Evolutionary conservation across 2,113 vertebrate genomes (phyloP).

Genomic region (western clawed frog (Xenopus tropicalis)): UCB_Xtro_10.0 CM004448.2:83160001-83160500

Average conservation of each 20-base stretch:
- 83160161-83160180: no score
- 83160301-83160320: slow-evolving; percentile 33
- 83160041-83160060: no score
- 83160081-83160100: no score
- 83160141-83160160: no score
- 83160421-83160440: slow-evolving; percentile 5
- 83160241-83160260: slow-evolving; percentile 34
- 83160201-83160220: slow-evolving; percentile 10
- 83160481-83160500: not conserved
- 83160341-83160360: slow-evolving; percentile 38
- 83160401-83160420: slow-evolving; percentile 4
- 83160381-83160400: slow-evolving; percentile 34
- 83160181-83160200: no score
- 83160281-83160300: slow-evolving; percentile 27
- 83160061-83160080: no score
- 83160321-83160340: slow-evolving; percentile 38
- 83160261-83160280: slow-evolving; percentile 21
- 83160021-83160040: no score
- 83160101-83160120: no score
- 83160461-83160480: not conserved
- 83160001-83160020: no score
- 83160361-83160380: slow-evolving; percentile 33
- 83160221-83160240: slow-evolving; percentile 19
- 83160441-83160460: slow-evolving; percentile 1
- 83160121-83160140: no score